phyloP scores from a whole-genome alignment of 2,888 invertebrate species.

The Tetrapedia diversipes region DNA sequence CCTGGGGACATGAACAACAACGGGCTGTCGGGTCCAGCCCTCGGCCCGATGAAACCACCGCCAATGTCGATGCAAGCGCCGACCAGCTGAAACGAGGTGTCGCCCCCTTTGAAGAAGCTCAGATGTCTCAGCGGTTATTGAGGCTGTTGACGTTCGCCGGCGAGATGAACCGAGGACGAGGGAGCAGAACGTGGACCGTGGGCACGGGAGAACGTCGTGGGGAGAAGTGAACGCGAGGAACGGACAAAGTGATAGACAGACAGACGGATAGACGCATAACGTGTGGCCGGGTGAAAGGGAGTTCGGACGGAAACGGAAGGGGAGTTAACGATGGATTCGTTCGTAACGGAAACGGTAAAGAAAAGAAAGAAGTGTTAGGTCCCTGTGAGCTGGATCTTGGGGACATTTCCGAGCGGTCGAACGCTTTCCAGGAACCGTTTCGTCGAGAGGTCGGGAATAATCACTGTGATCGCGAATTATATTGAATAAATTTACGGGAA shows the following conservation, averaged over 20 bases:
- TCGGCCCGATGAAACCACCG: conserved; percentile 80
- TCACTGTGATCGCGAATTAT: conserved; percentile 70
- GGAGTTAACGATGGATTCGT: background rate
- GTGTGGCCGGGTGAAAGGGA: background rate
- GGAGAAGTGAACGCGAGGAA: conserved; percentile 17
- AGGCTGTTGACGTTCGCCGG: conserved; percentile 56
- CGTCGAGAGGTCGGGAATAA: conserved; percentile 49
- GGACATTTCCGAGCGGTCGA: conserved; percentile 39
- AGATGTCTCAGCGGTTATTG: conserved; percentile 81
- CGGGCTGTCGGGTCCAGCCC: conserved; percentile 79
- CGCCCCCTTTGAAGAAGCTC: conserved; percentile 80
- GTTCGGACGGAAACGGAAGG: background rate
- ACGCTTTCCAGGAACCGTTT: conserved; percentile 35
- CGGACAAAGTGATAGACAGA: conserved; percentile 3
- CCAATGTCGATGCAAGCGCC: conserved; percentile 82
- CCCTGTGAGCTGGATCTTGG: conserved; percentile 33
- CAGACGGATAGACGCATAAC: background rate
- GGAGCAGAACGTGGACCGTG: background rate
- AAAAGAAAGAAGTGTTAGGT: background rate
- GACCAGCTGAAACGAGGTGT: conserved; percentile 82
- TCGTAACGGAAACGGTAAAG: background rate
- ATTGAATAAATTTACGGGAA: conserved; percentile 63
- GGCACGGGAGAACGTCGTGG: conserved; percentile 28
- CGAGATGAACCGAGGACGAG: conserved; percentile 18
- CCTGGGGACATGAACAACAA: conserved; percentile 82